Conservation (phyloP, 1,140 invertebrate species). For the Dendrolimus kikuchii region DNA sequence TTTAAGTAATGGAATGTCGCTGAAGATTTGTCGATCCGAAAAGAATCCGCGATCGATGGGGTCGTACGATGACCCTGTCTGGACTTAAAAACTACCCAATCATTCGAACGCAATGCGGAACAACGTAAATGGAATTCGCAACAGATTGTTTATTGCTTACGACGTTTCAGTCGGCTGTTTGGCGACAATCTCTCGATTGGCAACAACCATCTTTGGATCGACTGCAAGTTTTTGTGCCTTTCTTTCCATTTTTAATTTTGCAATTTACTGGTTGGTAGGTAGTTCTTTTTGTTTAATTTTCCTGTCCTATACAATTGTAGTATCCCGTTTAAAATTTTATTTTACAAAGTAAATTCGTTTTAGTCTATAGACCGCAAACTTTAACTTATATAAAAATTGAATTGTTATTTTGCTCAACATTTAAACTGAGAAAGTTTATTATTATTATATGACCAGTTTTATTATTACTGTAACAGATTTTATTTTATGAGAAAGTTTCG, state of each 20-base stretch:
- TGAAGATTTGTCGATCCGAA: slow-evolving; percentile 17
- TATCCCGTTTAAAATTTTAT: no score
- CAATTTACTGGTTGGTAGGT: neutral
- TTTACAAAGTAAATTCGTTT: no score
- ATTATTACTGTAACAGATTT: no score
- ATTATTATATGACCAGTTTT: no score
- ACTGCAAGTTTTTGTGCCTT: no score
- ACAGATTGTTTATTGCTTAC: slow-evolving; percentile 26
- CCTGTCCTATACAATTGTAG: no score
- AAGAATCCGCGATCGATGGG: slow-evolving; percentile 19
- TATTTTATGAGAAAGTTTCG: no score
- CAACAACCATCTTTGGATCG: neutral
- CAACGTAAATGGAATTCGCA: slow-evolving; percentile 29
- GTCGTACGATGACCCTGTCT: slow-evolving; percentile 26
- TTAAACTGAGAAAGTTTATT: no score
- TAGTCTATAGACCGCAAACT: no score
- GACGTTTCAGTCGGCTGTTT: slow-evolving; percentile 9
- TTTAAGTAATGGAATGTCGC: slow-evolving; percentile 22
- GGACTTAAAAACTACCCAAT: slow-evolving; percentile 34
- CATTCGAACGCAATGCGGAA: slow-evolving; percentile 38
- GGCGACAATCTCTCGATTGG: slow-evolving; percentile 1
- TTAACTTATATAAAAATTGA: no score
- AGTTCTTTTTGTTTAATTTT: no score
- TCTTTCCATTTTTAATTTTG: neutral
- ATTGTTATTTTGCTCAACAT: no score